Conservation (phyloP, 2,113 vertebrate genomes). For the human (Homo sapiens) region GRCh38 chr5:129664001-129664500, state of each 20-base stretch:
- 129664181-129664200: background rate
- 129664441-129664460: background rate
- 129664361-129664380: background rate
- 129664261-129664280: background rate
- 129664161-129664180: background rate
- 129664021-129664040: background rate
- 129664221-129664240: slow-evolving; percentile 20
- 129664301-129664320: background rate
- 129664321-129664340: background rate
- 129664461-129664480: background rate
- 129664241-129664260: background rate
- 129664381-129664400: background rate
- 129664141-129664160: background rate
- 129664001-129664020: background rate
- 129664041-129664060: background rate
- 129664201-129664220: background rate
- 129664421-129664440: background rate
- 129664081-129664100: background rate
- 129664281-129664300: background rate
- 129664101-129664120: background rate
- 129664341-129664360: background rate
- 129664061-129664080: background rate
- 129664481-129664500: background rate
- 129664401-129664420: background rate
- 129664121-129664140: background rate